Evolutionary conservation across 2,888 invertebrate genomes (phyloP), one percentile per base, ranked within the genome.

Genomic region (Eurois occulta): DNA sequence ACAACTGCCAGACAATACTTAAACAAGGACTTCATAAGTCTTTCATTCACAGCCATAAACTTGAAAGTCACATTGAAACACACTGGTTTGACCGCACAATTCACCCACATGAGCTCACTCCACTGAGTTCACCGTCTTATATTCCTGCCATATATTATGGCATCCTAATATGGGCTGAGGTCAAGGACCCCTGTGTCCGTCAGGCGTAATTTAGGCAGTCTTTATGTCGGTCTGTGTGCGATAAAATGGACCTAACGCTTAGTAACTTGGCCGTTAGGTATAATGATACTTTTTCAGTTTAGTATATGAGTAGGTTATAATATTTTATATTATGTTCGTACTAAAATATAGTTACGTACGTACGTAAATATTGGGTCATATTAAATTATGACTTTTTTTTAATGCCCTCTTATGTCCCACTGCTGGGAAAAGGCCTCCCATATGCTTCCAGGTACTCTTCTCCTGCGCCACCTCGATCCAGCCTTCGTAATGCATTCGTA

Each of bases 211-310:
- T 86, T 79, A n/a, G 69, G 60, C 62, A 41, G 70, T 70, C 64
- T 78, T 84, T 84, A 76, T 86, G 68, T 69, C 62, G 65, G 71
- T n/a, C 52, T 65, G 46, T 46, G 68, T 38, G 35, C 75, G 72
- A 83, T 79, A 78, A 78, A 78, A 68, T 75, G 55, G 41, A 32
- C 41, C 75, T 71, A 71, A 86, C 64, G 83, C 75, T 83, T 66
- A 83, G 80, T 80, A 58, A 64, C 79, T 69, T 16, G 24, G 16
- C 48, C 48, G 64, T 80, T 78, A 68, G 24, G 35, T 68, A 18
- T 83, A 58, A 80, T 80, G 55, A 65, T 69, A 80, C 16, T 84
- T 71, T 67, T 80, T 84, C 80, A 71, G 71, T 32, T 79, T 62
- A 80, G 38, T 84, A 46, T 66, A 52, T 24, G 60, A 18, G 52